Conservation (phyloP, 2,113 vertebrate genomes). For the Seriola dumerili region DNA sequence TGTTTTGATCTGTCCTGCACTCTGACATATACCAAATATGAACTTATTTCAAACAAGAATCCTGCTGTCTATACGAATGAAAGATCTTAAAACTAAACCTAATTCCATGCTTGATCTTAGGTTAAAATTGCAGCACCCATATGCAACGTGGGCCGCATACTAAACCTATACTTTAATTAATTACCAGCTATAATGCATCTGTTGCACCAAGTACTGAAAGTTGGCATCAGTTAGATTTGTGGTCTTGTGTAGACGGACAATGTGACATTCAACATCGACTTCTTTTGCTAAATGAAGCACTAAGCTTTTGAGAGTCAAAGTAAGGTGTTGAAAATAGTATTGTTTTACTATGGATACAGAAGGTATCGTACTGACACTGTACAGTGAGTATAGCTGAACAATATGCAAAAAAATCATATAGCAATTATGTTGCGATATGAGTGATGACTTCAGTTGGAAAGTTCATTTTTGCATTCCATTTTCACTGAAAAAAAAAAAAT, state of each 20-base stretch:
- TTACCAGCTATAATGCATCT: conserved; percentile 1
- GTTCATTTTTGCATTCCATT: too few relatives aligned
- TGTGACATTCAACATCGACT: not conserved
- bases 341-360: not conserved
- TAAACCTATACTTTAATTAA: not conserved
- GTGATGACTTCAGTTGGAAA: too few relatives aligned
- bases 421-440: too few relatives aligned
- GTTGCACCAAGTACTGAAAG: not conserved
- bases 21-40: not conserved
- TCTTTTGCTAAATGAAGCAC: not conserved
- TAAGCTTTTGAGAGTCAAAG: not conserved
- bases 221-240: not conserved
- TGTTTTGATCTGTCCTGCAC: not conserved
- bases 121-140: not conserved
- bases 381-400: too few relatives aligned
- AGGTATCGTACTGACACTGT: too few relatives aligned
- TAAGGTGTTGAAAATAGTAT: not conserved
- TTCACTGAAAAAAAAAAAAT: too few relatives aligned
- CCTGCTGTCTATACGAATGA: not conserved
- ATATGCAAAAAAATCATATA: too few relatives aligned
- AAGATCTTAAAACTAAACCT: not conserved
- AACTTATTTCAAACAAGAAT: not conserved
- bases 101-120: not conserved
- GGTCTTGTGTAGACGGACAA: not conserved
- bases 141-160: not conserved